These are phyloP conservation scores for Hermatobates lingyangjiaoensis DNA, from an alignment of 1,140 invertebrate species.

Conservation along the genomic window DNA sequence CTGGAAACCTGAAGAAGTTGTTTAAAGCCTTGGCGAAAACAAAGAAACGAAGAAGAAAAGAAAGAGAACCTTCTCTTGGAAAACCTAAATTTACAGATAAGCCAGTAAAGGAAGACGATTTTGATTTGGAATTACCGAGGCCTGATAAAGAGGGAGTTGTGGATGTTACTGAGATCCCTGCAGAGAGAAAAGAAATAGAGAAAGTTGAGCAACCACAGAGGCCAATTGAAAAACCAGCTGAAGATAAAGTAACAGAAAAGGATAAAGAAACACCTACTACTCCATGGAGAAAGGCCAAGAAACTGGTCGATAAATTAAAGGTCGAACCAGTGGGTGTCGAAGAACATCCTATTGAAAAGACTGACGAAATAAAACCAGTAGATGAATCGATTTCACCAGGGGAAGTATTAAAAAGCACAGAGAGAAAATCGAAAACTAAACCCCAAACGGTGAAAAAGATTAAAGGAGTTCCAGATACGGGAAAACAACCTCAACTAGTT, in stretches of 20 bases:
- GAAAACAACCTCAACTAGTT: conserved; percentile 5
- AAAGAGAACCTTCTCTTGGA: conserved; percentile 4
- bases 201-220: conserved; percentile 14
- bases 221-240: conserved; percentile 10
- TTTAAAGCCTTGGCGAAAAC: conserved; percentile 17
- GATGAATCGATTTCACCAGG: not conserved
- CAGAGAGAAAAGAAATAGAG: not conserved
- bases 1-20: conserved; percentile 18
- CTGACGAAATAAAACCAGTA: too few relatives aligned
- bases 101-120: conserved; percentile 15
- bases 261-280: conserved; percentile 22
- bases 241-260: conserved; percentile 11
- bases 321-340: too few relatives aligned
- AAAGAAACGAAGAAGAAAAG: conserved; percentile 13
- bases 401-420: not conserved
- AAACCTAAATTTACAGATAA: conserved; percentile 15
- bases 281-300: conserved; percentile 4
- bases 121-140: conserved; percentile 10
- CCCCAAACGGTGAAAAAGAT: conserved; percentile 17
- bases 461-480: not conserved
- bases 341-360: too few relatives aligned
- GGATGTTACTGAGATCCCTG: conserved; percentile 5
- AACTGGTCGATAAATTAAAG: too few relatives aligned
- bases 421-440: conserved; percentile 8
- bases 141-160: not conserved